Evolutionary conservation across 1,140 invertebrate species (phyloP), one percentile per base, ranked within the genome.

Genomic region (Zaprionus taronus): DNA sequence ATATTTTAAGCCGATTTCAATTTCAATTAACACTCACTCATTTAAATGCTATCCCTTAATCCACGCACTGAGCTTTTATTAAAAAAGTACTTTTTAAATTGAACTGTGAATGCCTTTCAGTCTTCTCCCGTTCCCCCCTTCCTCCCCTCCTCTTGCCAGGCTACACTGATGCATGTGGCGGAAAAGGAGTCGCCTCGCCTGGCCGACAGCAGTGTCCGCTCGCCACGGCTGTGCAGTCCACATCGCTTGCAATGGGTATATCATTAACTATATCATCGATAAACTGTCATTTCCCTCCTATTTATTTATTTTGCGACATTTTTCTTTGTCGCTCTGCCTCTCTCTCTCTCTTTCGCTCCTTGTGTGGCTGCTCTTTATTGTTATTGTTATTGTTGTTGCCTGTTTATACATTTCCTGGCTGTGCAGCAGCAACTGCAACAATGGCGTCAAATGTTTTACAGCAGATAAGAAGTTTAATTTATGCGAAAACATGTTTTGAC

Each of bases 391-490:
- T 34, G 64, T 49, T 68, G 70, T 34, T 71, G 67, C 49, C 69
- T 89, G 76, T 73, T 72, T 66, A 71, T 79, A 87, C 72, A 84
- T 80, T 90, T 89, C 81, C 85, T 77, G 70, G 41, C 68, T 73
- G 47, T 51, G 85, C 57, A 80, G 68, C 77, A 62, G 26, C 61
- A 65, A 68, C 64, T 71, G 57, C 70, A 74, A 67, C 70, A 82
- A 86, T 83, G 81, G 71, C 81, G 76, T 89, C 84, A 89, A 85
- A 89, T 91, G 89, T 91, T 91, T 84, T 84, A 91, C 79, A 79
- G 79, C 89, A 83, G 87, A 91, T 91, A 91, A 91, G 87, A 91
- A 91, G 83, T 91, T 91, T 89, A 91, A 91, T 91, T 91, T 91
- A 91, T 91, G 87, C 87, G 89, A 91, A 91, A 91, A 84, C 89